Evolutionary conservation across 1,140 invertebrate genomes (phyloP), one percentile per base, ranked within the genome.

Genomic region (Latrodectus geometricus): DNA sequence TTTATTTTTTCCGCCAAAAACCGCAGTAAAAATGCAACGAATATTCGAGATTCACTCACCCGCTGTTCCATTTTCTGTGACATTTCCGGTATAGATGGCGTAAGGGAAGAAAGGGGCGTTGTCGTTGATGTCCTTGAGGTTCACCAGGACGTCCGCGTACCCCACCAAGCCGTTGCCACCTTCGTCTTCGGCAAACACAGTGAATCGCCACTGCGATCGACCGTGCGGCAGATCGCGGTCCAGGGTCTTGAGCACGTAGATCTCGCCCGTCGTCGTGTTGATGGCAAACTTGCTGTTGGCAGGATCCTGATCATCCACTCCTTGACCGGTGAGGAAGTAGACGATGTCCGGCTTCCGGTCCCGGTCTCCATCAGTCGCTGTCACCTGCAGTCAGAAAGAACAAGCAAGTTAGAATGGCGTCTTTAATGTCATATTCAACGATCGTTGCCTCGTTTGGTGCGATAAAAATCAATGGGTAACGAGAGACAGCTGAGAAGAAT

Each of bases 101-200:
- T 88, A 87, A 23, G 96, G 96, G 92, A 99, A 99, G 87, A 97
- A 94, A 4, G 98, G 98, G 17, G 96, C 95, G 91, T 99, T 99
- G 92, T 99, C 98, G 92, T 99, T 99, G 90, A 99, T 97, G 91
- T 99, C 98, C 90, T 97, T 97, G 7, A 99, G 93, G 91, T 97
- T 97, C 80, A 99, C 97, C 93, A 98, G 96, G 8, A 99, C 97
- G 91, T 98, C 97, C 20, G 97, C 97, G 90, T 99, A 99, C 61
- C 98, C 97, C 8, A 98, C 97, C 0, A 98, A 93, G 52, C 96
- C 97, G 91, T 97, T 96, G 68, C 96, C 96, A 4, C 96, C 96
- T 92, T 99, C 97, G 91, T 99, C 97, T 91, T 97, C 96, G 61
- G 97, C 97, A 90, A 98, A 98, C 4, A 99, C 97, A 4, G 98